Evolutionary conservation across 2,888 invertebrate genomes (phyloP), one percentile per base, ranked within the genome.

Genomic region (Nymphalis urticae): DNA sequence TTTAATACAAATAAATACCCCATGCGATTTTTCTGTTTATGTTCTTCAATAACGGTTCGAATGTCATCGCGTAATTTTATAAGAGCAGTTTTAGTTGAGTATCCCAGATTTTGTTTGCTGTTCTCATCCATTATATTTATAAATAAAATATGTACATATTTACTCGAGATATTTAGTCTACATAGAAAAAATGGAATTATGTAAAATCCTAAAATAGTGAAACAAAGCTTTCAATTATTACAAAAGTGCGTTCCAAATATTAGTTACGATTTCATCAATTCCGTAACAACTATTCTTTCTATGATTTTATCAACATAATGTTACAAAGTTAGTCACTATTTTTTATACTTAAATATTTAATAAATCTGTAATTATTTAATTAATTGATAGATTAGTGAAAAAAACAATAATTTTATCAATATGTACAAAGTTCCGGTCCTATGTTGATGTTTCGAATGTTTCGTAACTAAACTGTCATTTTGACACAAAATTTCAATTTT

Each of bases 31-130:
- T 93, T 94, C 75, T 93, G 88, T 84, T 94, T 94, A 82, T 95
- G 95, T 72, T 95, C 94, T 59, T 92, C 86, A 69, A 97, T 88
- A 70, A 95, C 94, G 72, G 86, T 85, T 74, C 93, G 92, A 75
- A 97, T 95, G 82, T 96, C 96, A 77, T 94, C 93, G 77, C 95
- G 94, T 70, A 97, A 92, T 80, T 94, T 95, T 73, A 93, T 89
- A 68, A 97, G 85, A 32, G 97, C 96, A 71, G 94, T 94, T 80
- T 92, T 91, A 16, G 96, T 96, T 58, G 94, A 93, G 75, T 95
- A 90, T 27, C 96, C 96, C 64, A 90, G 74, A 70, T 81, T 82
- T 66, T 86, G 82, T 73, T 84, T 82, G 74, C 79, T 85, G 75
- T 75, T 82, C 72, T 85, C 84, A 78, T 87, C 88, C 90, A 90